These are phyloP conservation scores for Sebastes fasciatus DNA, from an alignment of 2,113 vertebrate genomes.

Conservation along the genomic window DNA sequence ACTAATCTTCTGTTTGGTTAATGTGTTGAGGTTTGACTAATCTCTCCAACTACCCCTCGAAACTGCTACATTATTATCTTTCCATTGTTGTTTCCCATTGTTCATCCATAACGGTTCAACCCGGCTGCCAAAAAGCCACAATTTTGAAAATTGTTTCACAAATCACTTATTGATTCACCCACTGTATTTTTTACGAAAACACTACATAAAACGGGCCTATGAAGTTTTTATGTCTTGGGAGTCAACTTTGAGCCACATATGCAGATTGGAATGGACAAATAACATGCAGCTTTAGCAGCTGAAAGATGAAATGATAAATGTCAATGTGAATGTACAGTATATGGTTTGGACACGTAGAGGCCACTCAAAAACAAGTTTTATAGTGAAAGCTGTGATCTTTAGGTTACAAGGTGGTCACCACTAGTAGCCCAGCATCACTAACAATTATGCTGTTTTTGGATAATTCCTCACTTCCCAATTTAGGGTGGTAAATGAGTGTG, in stretches of 20 bases:
- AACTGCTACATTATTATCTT: not conserved
- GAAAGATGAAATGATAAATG: not conserved
- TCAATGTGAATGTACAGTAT: not conserved
- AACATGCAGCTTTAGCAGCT: not conserved
- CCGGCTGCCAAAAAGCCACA: too few species aligned
- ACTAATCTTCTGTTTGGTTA: not conserved
- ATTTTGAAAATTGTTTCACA: not conserved
- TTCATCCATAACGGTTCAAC: too few species aligned
- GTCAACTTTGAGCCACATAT: not conserved
- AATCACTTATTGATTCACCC: not conserved
- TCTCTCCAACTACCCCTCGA: not conserved
- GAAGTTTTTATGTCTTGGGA: not conserved
- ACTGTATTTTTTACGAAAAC: not conserved
- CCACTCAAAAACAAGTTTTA: too few species aligned
- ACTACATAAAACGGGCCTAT: not conserved
- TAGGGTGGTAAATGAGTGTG: too few species aligned
- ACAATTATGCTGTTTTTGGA: too few species aligned
- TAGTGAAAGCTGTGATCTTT: too few species aligned
- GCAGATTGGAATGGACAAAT: too few species aligned
- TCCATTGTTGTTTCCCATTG: not conserved
- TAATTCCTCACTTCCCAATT: too few species aligned
- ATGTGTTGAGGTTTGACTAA: not conserved
- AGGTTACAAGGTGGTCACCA: too few species aligned
- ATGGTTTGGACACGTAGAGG: not conserved
- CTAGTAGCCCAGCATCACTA: too few species aligned